Base-by-base conservation (phyloP, 2,113 vertebrate genomes). In the Arothron firmamentum region DNA sequence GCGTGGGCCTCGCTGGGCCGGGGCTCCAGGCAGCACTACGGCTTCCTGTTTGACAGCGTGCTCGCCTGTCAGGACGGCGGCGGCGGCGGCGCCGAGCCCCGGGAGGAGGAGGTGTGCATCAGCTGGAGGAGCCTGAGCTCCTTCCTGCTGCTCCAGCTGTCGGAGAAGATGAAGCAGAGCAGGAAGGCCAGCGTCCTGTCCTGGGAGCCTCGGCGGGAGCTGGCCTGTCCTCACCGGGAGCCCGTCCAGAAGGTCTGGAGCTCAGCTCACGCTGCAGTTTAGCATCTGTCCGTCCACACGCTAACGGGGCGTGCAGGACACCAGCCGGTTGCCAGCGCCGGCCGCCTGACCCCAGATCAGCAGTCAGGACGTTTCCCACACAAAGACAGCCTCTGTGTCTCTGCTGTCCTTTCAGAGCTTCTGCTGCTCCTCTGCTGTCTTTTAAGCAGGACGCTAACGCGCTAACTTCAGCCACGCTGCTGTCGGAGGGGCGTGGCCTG, bases 31-130 rank as follows among this genome's bases (percentile, higher is more conserved):
- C 88, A 94, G 57, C 91, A 94, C 25, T 94, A 92, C 17, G 90
- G 90, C 21, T 84, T 90, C 48, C 75, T 94, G 70, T 94, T 94
- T 57, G 92, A 94, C 81, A 90, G 88, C 23, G 91, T 92, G 62
- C 64, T 80, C 2, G 58, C 80, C 69, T 68, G 72, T 74, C 84
- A 83, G 65, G 86, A 92, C 58, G 85, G 88, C 17, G 84, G 90
- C 34, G 75, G 93, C 46, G 90, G 92, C 75, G 90, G 93, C 74
- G 90, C 82, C 28, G 85, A 90, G 8, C 87, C 90, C 11, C 78
- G 87, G 72, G 81, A 82, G 28, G 88, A 79, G 20, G 91, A 91
- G n/a, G 90, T 86, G 16, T 73, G 81, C 3, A 70, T 94, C 45
- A 81, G 87, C 38, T 94, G 94, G 93, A 76, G 87, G 56, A 88